Percentiles rank a stretch among this genome's conserved stretches.
These are phyloP conservation scores for Cantharis nigra DNA, from an alignment of 2,888 invertebrate genomes.

Conservation along the genomic window DNA sequence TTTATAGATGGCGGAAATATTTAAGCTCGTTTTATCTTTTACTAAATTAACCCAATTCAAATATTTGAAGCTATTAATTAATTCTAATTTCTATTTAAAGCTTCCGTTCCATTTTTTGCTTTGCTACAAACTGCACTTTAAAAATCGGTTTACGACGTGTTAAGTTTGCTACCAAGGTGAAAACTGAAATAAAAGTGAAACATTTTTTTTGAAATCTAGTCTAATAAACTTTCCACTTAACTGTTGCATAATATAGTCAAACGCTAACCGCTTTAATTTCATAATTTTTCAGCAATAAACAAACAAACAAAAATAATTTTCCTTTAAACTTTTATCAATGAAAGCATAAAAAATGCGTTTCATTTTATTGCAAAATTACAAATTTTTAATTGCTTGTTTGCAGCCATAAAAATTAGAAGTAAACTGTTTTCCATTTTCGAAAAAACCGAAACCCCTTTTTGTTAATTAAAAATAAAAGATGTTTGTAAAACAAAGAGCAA, in stretches of 20 bases:
- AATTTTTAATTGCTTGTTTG: not conserved
- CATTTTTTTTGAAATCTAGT: no score
- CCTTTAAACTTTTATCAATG: not conserved
- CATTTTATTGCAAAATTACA: not conserved
- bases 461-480: not conserved
- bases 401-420: not conserved
- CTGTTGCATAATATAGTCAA: no score
- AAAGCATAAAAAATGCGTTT: not conserved
- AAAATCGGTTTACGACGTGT: no score
- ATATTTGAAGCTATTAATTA: not conserved
- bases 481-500: not conserved
- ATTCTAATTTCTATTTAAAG: not conserved
- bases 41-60: not conserved
- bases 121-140: not conserved
- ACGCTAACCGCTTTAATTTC: no score
- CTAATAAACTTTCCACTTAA: no score
- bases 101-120: not conserved
- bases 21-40: slow-evolving; percentile 2
- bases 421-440: not conserved
- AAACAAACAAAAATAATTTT: no score
- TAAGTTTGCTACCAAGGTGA: no score
- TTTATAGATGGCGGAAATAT: slow-evolving; percentile 46
- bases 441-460: not conserved
- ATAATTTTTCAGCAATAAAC: no score
- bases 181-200: no score